Percentiles rank a stretch among this genome's conserved stretches.
phyloP scores from a whole-genome alignment of 2,113 vertebrate genomes.

The Mus pahari region DNA sequence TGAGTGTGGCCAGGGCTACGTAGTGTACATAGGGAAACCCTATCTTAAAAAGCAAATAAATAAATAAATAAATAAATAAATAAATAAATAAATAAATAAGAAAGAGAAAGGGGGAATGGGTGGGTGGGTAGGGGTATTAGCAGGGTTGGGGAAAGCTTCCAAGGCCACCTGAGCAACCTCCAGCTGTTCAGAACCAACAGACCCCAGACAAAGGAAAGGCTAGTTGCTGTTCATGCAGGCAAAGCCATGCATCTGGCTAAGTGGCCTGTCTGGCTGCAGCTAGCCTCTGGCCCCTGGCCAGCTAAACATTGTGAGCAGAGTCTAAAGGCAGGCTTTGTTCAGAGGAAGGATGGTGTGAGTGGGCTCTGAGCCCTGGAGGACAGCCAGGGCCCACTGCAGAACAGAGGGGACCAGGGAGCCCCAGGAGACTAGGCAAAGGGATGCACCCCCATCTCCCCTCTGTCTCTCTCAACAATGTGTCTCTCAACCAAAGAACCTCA shows the following conservation, averaged over 20 bases:
- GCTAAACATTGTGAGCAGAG: background rate
- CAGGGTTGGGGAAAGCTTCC: too few species aligned
- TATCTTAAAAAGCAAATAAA: background rate
- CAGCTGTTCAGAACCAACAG: background rate
- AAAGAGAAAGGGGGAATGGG: background rate
- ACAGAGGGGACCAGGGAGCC: background rate
- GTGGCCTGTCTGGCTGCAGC: background rate
- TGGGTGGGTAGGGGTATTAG: too few species aligned
- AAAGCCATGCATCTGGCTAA: background rate
- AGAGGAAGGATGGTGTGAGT: conserved; percentile 24
- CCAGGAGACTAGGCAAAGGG: background rate
- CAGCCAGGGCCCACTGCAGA: background rate
- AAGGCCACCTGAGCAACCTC: background rate
- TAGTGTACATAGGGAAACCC: background rate
- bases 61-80: too few species aligned
- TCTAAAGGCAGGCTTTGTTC: background rate
- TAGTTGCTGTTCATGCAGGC: background rate
- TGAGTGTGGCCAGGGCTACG: background rate
- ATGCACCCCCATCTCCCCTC: rapidly evolving
- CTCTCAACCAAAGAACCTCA: background rate
- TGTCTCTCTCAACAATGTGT: background rate
- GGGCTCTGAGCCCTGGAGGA: background rate
- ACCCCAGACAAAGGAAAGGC: background rate
- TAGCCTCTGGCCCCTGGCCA: conserved; percentile 50
- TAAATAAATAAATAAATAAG: background rate